phyloP scores from a whole-genome alignment of 2,888 invertebrate species.

The Agonopterix heracliana region DNA sequence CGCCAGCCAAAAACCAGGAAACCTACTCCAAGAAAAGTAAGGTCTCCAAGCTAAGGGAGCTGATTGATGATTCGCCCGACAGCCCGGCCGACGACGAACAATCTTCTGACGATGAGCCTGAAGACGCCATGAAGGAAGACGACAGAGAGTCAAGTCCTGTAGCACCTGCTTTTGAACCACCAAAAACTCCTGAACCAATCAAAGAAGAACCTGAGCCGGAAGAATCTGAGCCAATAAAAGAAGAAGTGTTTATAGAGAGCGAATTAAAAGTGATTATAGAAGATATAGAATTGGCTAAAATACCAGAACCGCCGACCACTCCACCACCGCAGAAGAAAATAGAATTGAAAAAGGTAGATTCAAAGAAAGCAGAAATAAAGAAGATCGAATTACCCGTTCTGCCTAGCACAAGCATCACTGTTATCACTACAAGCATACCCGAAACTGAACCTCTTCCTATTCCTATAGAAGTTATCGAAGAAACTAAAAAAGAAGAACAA shows the following conservation, averaged over 20 bases:
- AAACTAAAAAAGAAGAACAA: slow-evolving; percentile 22
- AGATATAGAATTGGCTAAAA: slow-evolving; percentile 20
- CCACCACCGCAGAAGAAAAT: slow-evolving; percentile 34
- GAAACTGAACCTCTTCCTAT: slow-evolving; percentile 14
- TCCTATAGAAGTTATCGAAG: slow-evolving; percentile 19
- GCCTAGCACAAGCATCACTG: slow-evolving; percentile 2
- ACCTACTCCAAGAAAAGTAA: slow-evolving; percentile 72
- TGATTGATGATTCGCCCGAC: slow-evolving; percentile 70
- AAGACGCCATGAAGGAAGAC: slow-evolving; percentile 41
- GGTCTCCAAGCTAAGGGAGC: slow-evolving; percentile 60
- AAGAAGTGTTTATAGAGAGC: not conserved
- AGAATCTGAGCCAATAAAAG: slow-evolving; percentile 7
- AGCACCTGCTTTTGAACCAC: slow-evolving; percentile 27
- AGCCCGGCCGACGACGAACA: slow-evolving; percentile 71
- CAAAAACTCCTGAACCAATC: slow-evolving; percentile 30
- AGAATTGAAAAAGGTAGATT: slow-evolving; percentile 5
- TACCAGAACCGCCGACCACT: slow-evolving; percentile 46
- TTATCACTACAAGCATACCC: slow-evolving; percentile 5
- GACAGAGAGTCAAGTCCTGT: slow-evolving; percentile 34
- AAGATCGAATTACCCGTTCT: slow-evolving; percentile 9
- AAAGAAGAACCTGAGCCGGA: slow-evolving; percentile 19
- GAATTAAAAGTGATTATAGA: slow-evolving; percentile 5
- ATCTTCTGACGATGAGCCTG: slow-evolving; percentile 66
- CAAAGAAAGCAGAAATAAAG: not conserved
- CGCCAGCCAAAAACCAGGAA: slow-evolving; percentile 74